Percentiles rank a stretch among this genome's conserved stretches.
phyloP scores from a whole-genome alignment of 2,113 vertebrate genomes.

The Megaleporinus macrocephalus region DNA sequence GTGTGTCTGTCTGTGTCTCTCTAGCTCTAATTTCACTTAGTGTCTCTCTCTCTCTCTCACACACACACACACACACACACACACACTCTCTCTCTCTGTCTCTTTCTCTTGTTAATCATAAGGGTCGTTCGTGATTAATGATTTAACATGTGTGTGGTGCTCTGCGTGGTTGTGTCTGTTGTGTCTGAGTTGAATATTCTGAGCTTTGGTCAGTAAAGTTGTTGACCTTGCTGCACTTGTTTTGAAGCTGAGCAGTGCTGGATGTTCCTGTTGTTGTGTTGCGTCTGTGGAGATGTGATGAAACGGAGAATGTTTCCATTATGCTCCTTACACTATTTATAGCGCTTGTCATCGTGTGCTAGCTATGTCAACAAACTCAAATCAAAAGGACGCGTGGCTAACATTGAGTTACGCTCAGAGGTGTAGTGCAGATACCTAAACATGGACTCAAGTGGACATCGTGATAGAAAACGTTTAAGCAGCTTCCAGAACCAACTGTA shows the following conservation, averaged over 20 bases:
- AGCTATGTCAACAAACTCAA: conserved; percentile 9
- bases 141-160: no score
- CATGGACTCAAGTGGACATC: not conserved
- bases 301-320: conserved; percentile 41
- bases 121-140: no score
- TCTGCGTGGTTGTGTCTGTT: not conserved
- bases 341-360: not conserved
- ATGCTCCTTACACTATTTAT: conserved; percentile 37
- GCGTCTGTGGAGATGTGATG: conserved; percentile 6
- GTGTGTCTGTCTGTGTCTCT: not conserved
- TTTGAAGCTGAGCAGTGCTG: not conserved
- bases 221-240: not conserved
- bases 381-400: conserved; percentile 36
- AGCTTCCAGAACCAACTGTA: not conserved
- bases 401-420: not conserved
- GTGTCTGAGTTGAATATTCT: not conserved
- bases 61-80: no score
- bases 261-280: not conserved
- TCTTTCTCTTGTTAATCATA: no score
- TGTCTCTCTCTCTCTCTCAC: no score
- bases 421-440: not conserved
- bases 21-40: no score
- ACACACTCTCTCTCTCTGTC: no score
- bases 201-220: not conserved
- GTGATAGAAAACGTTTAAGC: not conserved